A percentile compares a stretch with the other conserved stretches of the same genome.
Evolutionary conservation across 2,888 invertebrate genomes (phyloP).

Genomic region (Tuta absoluta): DNA sequence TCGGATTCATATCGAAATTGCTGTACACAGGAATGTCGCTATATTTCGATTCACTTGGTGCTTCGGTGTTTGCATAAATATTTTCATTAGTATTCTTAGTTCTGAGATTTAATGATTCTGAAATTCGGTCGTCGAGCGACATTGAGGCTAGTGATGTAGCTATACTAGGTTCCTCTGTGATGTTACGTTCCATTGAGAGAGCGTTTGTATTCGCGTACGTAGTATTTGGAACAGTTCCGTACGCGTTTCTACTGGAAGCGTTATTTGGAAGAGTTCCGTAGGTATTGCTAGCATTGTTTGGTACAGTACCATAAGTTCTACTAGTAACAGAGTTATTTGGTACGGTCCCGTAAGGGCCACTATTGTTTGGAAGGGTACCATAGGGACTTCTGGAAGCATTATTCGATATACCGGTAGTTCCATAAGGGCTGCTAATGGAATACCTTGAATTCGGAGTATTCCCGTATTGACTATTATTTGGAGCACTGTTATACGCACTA

Average conservation of each 20-base stretch:
- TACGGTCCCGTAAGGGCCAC: neutral
- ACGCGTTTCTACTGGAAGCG: constrained; percentile 33
- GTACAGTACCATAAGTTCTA: constrained; percentile 27
- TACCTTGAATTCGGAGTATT: neutral
- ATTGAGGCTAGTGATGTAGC: constrained; percentile 55
- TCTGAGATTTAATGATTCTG: constrained; percentile 74
- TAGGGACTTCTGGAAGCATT: neutral
- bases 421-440: neutral
- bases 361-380: neutral
- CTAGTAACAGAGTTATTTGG: neutral
- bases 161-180: constrained; percentile 42
- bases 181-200: constrained; percentile 52
- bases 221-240: constrained; percentile 48
- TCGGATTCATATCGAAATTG: constrained; percentile 61
- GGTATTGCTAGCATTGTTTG: constrained; percentile 22
- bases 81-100: constrained; percentile 67
- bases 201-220: constrained; percentile 47
- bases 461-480: constrained; percentile 1
- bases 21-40: constrained; percentile 65
- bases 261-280: constrained; percentile 16
- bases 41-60: constrained; percentile 45
- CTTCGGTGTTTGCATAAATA: constrained; percentile 55
- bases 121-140: constrained; percentile 75
- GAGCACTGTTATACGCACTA: constrained; percentile 33
- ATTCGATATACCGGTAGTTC: neutral